Percentiles rank a stretch among this genome's conserved stretches.
Evolutionary conservation across 2,113 vertebrate species (phyloP).

Genomic region (Taxidea taxus): DNA sequence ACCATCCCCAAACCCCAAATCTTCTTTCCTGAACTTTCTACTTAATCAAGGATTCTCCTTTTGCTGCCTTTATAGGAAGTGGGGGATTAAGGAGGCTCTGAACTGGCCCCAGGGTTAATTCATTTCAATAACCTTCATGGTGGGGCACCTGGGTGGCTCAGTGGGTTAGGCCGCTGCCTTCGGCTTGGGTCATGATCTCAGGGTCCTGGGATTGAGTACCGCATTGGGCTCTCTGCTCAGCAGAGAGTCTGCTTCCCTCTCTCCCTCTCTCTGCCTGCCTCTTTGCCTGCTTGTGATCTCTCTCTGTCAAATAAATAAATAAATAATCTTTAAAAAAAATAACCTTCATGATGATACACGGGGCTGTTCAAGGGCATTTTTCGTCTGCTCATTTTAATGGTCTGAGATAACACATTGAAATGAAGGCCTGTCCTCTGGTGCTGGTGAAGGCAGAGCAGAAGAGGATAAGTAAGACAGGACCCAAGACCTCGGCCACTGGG

Average conservation of each 20-base stretch:
- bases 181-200: too few species aligned
- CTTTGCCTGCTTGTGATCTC: too few species aligned
- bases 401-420: neutral
- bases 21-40: neutral
- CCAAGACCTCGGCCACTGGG: neutral
- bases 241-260: too few species aligned
- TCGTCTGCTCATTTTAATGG: neutral
- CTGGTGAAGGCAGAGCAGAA: neutral
- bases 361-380: neutral
- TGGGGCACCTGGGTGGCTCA: too few species aligned
- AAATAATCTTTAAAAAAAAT: too few species aligned
- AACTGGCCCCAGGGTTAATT: neutral
- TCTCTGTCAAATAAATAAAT: too few species aligned
- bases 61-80: neutral
- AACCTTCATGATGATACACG: neutral
- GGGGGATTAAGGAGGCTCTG: neutral
- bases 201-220: too few species aligned
- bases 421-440: neutral
- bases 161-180: too few species aligned
- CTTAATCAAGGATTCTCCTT: neutral
- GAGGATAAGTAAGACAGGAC: neutral
- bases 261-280: too few species aligned
- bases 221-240: too few species aligned
- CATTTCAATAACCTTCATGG: neutral
- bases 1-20: neutral